Conservation (phyloP, 2,888 invertebrate genomes). For the Coelinius sp. region DNA sequence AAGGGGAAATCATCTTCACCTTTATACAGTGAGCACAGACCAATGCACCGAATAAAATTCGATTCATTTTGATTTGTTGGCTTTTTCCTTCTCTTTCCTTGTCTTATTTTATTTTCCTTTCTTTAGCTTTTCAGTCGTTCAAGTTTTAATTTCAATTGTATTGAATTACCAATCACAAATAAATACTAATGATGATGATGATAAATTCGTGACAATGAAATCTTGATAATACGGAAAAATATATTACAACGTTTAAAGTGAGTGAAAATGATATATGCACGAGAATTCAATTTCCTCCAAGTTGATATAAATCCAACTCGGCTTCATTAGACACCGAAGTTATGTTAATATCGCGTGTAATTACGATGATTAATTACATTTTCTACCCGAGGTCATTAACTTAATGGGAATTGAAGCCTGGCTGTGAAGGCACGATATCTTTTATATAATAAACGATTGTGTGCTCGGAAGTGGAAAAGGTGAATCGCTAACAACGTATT, state of each 20-base stretch:
- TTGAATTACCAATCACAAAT: not conserved
- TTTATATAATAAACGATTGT: constrained; percentile 15
- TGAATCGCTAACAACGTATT: not conserved
- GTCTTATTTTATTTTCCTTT: not conserved
- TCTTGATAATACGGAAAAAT: constrained; percentile 37
- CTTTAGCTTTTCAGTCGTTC: not conserved
- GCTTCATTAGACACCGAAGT: constrained; percentile 39
- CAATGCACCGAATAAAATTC: constrained; percentile 19
- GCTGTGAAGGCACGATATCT: constrained; percentile 12
- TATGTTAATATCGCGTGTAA: constrained; percentile 50
- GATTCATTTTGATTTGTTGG: constrained; percentile 11
- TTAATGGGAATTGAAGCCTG: constrained; percentile 39
- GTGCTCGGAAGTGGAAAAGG: not conserved
- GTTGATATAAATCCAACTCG: constrained; percentile 29
- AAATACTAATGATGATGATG: not conserved
- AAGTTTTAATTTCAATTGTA: not conserved
- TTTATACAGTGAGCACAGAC: constrained; percentile 9
- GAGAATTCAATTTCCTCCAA: constrained; percentile 44
- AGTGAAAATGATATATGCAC: constrained; percentile 35
- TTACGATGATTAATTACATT: constrained; percentile 49
- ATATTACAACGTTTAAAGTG: constrained; percentile 32
- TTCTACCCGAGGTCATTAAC: constrained; percentile 44
- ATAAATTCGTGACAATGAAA: constrained; percentile 5
- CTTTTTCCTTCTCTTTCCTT: not conserved
- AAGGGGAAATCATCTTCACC: not conserved